Conservation (phyloP, 37 sponge, comb jelly and placozoan genomes). For the Crambe crambe region DNA sequence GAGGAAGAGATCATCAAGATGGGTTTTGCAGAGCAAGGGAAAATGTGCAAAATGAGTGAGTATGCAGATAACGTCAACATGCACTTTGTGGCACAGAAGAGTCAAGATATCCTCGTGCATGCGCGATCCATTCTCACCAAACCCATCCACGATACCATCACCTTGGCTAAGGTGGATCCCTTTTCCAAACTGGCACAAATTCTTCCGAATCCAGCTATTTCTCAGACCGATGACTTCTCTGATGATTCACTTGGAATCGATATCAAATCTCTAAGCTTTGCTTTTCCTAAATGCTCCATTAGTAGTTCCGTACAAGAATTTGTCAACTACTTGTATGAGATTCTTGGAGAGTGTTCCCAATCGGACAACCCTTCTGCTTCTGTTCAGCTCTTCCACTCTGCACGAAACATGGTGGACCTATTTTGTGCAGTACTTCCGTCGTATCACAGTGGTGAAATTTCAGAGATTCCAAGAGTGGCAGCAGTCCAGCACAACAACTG, state of each 20-base stretch:
- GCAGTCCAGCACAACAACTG: conserved; percentile 87
- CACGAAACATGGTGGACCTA: conserved; percentile 69
- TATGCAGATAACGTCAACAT: conserved; percentile 53
- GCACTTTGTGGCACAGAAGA: conserved; percentile 51
- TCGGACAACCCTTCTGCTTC: conserved; percentile 21
- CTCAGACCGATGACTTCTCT: background rate
- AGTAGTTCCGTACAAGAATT: conserved; percentile 54
- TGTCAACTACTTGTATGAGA: conserved; percentile 37
- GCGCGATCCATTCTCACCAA: conserved; percentile 50
- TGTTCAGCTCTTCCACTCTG: conserved; percentile 50
- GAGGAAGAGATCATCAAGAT: conserved; percentile 10
- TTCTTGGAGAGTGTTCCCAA: conserved; percentile 25
- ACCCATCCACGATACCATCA: conserved; percentile 56
- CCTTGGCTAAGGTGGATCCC: background rate
- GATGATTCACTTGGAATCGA: background rate
- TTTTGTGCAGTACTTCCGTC: conserved; percentile 54
- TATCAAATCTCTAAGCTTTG: conserved; percentile 20
- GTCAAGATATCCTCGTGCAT: conserved; percentile 52
- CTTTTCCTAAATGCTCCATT: conserved; percentile 62
- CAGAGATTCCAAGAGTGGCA: conserved; percentile 55
- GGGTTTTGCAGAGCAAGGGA: conserved; percentile 26
- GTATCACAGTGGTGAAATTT: conserved; percentile 46
- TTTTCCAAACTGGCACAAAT: conserved; percentile 7
- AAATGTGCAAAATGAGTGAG: conserved; percentile 48
- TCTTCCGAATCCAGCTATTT: too few species aligned